These are phyloP conservation scores for Miichthys miiuy DNA, from an alignment of 2,797 vertebrate genomes.

Conservation along the genomic window DNA sequence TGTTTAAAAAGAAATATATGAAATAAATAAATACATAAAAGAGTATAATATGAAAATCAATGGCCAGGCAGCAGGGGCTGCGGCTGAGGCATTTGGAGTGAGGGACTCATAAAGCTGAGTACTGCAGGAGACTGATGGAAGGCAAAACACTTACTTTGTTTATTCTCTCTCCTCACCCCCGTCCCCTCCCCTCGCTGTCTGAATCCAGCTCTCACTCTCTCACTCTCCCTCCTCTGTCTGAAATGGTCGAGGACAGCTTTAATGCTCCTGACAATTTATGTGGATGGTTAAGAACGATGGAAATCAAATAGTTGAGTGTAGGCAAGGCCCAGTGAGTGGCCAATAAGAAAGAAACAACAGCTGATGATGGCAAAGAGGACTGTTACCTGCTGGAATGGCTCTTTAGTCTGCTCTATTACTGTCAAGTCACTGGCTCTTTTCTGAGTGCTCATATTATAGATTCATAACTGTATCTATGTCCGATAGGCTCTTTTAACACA, in stretches of 20 bases:
- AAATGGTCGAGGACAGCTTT: conserved; percentile 86
- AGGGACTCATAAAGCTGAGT: conserved; percentile 86
- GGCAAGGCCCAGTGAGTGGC: conserved; percentile 83
- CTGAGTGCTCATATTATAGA: conserved; percentile 80
- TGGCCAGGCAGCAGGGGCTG: conserved; percentile 76
- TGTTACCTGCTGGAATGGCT: conserved; percentile 82
- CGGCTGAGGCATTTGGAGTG: conserved; percentile 79
- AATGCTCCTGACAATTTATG: conserved; percentile 88
- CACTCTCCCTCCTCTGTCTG: conserved; percentile 64
- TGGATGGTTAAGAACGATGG: conserved; percentile 85
- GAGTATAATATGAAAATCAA: conserved; percentile 90
- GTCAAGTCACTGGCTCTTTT: conserved; percentile 75
- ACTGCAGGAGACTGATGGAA: conserved; percentile 85
- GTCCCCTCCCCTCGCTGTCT: conserved; percentile 73
- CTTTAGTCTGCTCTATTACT: conserved; percentile 78
- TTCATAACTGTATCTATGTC: conserved; percentile 78
- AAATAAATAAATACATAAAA: conserved; percentile 90
- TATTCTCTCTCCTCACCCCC: conserved; percentile 83
- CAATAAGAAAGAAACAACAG: conserved; percentile 84
- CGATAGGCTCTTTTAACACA: conserved; percentile 76
- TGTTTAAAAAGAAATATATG: conserved; percentile 90
- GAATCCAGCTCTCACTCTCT: conserved; percentile 75
- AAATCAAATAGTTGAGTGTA: conserved; percentile 87
- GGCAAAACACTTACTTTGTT: conserved; percentile 87
- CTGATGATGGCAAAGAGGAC: conserved; percentile 84